Conservation (phyloP, 1,140 invertebrate species). For the Maniola jurtina region DNA sequence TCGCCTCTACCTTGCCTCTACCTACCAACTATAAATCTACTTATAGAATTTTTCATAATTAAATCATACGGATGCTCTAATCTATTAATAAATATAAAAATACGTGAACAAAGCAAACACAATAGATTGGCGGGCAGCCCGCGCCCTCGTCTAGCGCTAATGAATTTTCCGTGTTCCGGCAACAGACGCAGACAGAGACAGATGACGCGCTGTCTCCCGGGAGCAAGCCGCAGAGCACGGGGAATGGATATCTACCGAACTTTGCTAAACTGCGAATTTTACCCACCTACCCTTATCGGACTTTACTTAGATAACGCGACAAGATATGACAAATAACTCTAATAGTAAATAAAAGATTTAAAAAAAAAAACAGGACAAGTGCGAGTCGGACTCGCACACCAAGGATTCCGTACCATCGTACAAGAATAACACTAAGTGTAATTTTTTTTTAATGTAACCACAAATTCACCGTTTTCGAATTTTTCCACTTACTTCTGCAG, state of each 20-base stretch:
- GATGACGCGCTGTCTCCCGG: conserved; percentile 41
- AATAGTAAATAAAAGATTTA: no score
- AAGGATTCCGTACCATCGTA: no score
- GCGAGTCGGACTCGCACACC: no score
- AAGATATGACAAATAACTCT: background rate
- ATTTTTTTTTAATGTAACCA: no score
- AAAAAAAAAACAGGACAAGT: background rate
- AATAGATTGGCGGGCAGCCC: conserved; percentile 5
- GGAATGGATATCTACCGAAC: background rate
- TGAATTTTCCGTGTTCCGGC: conserved; percentile 45
- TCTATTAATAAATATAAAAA: conserved; percentile 1
- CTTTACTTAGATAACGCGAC: background rate
- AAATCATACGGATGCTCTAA: background rate
- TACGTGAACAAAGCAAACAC: conserved; percentile 2
- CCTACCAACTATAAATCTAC: background rate
- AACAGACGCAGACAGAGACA: conserved; percentile 32
- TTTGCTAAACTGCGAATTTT: background rate
- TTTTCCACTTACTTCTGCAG: no score
- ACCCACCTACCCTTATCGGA: background rate
- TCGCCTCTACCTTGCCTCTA: background rate
- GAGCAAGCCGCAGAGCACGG: conserved; percentile 9
- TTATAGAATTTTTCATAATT: background rate
- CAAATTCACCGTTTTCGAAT: no score
- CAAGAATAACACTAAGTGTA: no score
- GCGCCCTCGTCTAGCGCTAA: conserved; percentile 33